phyloP scores from a whole-genome alignment of 2,797 vertebrate species.

The Rhynchonycteris naso region DNA sequence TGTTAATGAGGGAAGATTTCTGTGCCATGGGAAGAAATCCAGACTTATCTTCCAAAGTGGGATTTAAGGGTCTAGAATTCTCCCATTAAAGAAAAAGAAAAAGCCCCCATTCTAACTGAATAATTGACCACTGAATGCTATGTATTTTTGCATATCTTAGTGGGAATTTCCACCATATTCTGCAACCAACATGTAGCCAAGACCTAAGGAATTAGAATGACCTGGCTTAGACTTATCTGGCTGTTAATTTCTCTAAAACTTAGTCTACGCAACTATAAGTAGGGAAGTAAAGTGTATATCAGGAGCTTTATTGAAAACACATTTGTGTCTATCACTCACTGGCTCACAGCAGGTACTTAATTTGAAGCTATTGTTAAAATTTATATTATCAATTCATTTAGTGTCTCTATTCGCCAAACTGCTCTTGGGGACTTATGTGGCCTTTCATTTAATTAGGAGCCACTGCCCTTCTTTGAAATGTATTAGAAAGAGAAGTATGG shows the following conservation, averaged over 20 bases:
- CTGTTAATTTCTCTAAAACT: conserved; percentile 39
- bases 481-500: background rate
- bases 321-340: background rate
- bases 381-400: background rate
- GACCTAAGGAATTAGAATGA: background rate
- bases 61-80: conserved; percentile 16
- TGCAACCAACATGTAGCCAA: background rate
- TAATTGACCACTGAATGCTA: background rate
- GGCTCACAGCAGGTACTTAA: background rate
- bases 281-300: background rate
- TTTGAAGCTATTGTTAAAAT: conserved; percentile 1
- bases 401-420: background rate
- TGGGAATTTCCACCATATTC: background rate
- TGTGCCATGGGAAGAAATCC: background rate
- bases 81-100: background rate
- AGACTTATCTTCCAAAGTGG: background rate
- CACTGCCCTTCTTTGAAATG: background rate
- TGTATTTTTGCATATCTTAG: background rate
- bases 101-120: background rate
- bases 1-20: background rate
- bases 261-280: background rate
- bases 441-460: background rate
- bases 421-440: background rate
- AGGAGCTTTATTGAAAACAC: background rate
- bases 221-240: background rate